Conservation (phyloP, 2,888 invertebrate genomes). For the Plutella xylostella region DNA sequence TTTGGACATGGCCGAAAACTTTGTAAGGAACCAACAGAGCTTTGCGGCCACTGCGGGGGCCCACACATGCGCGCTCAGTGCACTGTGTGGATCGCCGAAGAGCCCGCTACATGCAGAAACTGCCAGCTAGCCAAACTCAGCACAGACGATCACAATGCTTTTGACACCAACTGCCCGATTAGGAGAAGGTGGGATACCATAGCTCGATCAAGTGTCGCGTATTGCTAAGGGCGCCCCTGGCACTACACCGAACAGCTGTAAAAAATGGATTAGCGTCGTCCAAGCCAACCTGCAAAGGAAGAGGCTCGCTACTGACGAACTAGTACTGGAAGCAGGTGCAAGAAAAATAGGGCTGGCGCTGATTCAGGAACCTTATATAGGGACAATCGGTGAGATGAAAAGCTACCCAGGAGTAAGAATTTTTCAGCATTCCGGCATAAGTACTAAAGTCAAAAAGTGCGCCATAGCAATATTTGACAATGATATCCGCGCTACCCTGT, state of each 20-base stretch:
- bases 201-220: neutral
- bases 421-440: neutral
- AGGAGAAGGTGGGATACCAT: constrained; percentile 1
- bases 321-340: constrained; percentile 4
- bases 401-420: constrained; percentile 1
- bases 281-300: constrained; percentile 12
- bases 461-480: constrained; percentile 1
- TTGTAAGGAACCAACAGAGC: neutral
- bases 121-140: neutral
- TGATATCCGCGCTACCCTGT: neutral
- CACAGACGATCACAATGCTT: constrained; percentile 3
- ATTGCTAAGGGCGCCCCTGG: neutral
- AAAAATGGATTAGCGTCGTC: neutral
- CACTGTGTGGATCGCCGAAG: neutral
- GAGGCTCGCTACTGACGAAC: constrained; percentile 9
- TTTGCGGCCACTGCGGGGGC: neutral
- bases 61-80: neutral
- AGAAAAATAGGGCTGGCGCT: neutral
- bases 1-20: too few relatives aligned
- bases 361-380: constrained; percentile 16
- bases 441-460: neutral
- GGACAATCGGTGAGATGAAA: neutral
- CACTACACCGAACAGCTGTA: neutral
- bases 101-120: neutral
- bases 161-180: neutral